Evolutionary conservation across 35 echinoderm and acorn worm genomes (phyloP).

Genomic region (Heliocidaris tuberculata): DNA sequence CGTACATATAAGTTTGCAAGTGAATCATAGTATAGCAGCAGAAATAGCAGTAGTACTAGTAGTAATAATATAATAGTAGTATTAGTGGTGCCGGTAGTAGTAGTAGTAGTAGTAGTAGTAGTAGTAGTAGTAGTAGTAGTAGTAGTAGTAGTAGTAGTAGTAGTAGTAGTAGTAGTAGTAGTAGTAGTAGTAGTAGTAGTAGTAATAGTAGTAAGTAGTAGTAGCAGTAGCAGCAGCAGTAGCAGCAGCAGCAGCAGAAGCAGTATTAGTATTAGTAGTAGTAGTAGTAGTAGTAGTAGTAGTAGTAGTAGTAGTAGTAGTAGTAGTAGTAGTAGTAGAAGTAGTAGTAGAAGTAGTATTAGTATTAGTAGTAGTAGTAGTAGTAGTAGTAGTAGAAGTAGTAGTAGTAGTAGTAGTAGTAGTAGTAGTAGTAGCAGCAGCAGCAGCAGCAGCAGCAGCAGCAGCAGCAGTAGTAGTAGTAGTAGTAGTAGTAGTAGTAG

Average conservation of each 20-base stretch:
- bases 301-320: slow-evolving; percentile 9
- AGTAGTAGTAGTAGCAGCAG: background rate
- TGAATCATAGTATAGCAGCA: background rate
- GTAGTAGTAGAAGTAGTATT: background rate
- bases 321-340: background rate
- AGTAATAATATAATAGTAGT: background rate
- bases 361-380: background rate
- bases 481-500: slow-evolving; percentile 21
- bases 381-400: background rate
- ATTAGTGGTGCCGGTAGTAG: background rate
- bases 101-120: slow-evolving; percentile 21
- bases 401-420: slow-evolving; percentile 22
- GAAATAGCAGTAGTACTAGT: background rate
- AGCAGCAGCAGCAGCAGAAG: background rate
- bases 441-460: background rate
- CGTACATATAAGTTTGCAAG: background rate
- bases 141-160: slow-evolving; percentile 9
- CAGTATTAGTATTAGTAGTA: background rate
- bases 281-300: background rate
- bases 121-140: slow-evolving; percentile 21
- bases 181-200: slow-evolving; percentile 21
- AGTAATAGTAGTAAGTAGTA: slow-evolving; percentile 5
- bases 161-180: slow-evolving; percentile 21
- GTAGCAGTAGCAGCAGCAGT: background rate
- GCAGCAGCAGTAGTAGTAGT: background rate